Evolutionary conservation across 2,113 vertebrate genomes (phyloP).

Genomic region (Junco hyemalis): DNA sequence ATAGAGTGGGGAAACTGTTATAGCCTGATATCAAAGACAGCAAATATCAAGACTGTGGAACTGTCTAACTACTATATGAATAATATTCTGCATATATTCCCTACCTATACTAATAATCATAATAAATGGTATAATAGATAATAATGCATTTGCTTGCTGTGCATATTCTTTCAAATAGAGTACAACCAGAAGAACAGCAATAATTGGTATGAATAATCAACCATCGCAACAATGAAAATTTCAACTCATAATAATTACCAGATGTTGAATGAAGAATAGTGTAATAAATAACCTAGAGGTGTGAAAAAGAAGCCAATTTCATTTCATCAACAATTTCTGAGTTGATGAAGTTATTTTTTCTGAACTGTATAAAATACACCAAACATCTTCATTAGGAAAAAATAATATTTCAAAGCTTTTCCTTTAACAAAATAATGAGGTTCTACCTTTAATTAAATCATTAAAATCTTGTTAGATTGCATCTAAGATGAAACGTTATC

Average conservation of each 20-base stretch:
- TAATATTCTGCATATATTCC: not conserved
- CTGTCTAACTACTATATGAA: not conserved
- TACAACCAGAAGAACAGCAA: not conserved
- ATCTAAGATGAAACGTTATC: not conserved
- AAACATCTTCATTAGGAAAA: not conserved
- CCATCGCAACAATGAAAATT: not conserved
- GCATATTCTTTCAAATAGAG: not conserved
- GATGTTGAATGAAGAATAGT: not conserved
- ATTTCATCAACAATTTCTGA: not conserved
- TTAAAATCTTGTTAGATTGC: not conserved
- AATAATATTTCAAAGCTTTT: not conserved
- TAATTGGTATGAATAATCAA: conserved; percentile 45
- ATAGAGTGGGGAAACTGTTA: not conserved
- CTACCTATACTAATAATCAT: not conserved
- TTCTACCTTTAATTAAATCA: not conserved
- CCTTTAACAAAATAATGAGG: not conserved
- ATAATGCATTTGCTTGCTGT: not conserved
- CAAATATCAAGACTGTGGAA: not conserved
- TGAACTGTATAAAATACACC: not conserved
- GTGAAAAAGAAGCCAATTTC: not conserved
- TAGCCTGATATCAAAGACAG: not conserved
- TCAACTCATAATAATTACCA: not conserved
- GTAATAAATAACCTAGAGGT: not conserved
- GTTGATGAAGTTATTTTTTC: not conserved
- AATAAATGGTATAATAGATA: not conserved